Base-by-base conservation (phyloP, 2,888 invertebrate genomes). In the Vandiemenella viatica region DNA sequence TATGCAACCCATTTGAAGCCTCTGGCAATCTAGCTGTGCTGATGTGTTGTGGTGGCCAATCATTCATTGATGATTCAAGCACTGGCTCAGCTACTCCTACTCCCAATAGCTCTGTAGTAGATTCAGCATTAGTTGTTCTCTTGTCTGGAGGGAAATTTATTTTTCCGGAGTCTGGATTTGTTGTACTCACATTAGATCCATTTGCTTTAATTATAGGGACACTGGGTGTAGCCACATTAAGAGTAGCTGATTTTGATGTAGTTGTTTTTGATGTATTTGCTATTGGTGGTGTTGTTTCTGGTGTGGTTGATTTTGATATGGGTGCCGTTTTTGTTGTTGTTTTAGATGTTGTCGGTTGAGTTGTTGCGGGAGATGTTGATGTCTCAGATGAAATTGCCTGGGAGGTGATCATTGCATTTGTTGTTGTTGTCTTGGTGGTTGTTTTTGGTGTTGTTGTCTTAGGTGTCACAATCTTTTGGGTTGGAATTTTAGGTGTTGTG, bases 341-440 rank as follows among this genome's bases (percentile, higher is more conserved):
- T 77, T 68, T 19, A 76, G 76, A 45, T 77, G 66, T 55, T 76
- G 78, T 80, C 80, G 81, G 0, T 80, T 79, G 6, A 79, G 79
- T 2, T 77, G 67, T 46, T 71, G 73, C n/a, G 45, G 45, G 3
- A 17, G n/a, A 13, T 8, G 13, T 21, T 15, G 38, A 40, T 13
- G 40, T 4, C 4, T 15, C 10, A 40, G 21, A 40, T 38, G 46
- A 16, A 22, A 15, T 7, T 43, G 48, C 6, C 43, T 16, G 10
- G 8, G 32, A 8, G 40, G 26, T 26, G 26, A 13, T 26, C 7
- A 13, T 26, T 7, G 26, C 13, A 13, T 7, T 26, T 8, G 26
- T 26, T 8, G 26, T 26, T 8, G 26, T 26, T 8, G 26, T 26
- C 7, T 26, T 26, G 26, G 26, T 26, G 26, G 26, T 26, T 7